Conservation (phyloP, 1,140 invertebrate species). For the Metopolophium dirhodum region DNA sequence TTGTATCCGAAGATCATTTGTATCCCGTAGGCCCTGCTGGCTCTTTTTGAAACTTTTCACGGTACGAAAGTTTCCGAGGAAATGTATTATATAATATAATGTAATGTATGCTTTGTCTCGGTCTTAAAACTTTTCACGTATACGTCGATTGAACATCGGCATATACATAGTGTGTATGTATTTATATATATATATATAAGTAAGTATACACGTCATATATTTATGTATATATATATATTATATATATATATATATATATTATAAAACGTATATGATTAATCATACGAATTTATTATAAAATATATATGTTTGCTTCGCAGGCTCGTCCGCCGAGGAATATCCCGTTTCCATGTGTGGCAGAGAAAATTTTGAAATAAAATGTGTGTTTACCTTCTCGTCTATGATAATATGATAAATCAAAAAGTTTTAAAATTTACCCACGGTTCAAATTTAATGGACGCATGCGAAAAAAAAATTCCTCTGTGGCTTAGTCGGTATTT, state of each 20-base stretch:
- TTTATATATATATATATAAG: no score
- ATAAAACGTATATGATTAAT: conserved; percentile 34
- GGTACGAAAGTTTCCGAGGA: background rate
- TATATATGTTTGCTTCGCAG: background rate
- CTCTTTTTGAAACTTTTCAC: background rate
- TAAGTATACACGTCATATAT: no score
- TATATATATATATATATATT: no score
- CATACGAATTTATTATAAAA: background rate
- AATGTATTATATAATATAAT: conserved; percentile 23
- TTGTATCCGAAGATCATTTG: conserved; percentile 36
- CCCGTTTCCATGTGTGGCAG: background rate
- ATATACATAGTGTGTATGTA: background rate
- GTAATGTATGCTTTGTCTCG: background rate
- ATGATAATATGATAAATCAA: background rate
- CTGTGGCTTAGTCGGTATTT: background rate
- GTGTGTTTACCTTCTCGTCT: background rate
- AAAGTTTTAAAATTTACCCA: background rate
- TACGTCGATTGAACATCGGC: conserved; percentile 10
- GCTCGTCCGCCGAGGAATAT: background rate
- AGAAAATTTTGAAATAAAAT: background rate
- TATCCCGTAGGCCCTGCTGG: background rate
- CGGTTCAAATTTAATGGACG: background rate
- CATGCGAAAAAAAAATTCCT: background rate
- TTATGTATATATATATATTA: background rate
- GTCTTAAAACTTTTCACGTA: background rate